Evolutionary conservation across 2,797 vertebrate genomes (phyloP).

Genomic region (Hybognathus amarus): DNA sequence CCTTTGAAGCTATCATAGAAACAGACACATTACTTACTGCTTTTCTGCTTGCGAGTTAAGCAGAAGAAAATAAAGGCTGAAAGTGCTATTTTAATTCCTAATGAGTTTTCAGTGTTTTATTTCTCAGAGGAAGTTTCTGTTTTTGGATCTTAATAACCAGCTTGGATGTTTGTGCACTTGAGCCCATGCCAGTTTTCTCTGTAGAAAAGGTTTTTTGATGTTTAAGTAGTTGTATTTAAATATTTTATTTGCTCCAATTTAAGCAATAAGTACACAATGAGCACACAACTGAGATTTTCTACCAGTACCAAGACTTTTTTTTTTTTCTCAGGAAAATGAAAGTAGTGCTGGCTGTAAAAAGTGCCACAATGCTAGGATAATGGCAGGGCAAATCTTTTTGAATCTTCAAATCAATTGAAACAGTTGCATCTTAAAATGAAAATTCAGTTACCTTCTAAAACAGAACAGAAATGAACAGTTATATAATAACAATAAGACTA

Average conservation of each 20-base stretch:
- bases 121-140: slow-evolving; percentile 40
- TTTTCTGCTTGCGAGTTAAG: slow-evolving; percentile 27
- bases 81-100: slow-evolving; percentile 34
- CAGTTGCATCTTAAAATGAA: background rate
- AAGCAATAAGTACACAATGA: background rate
- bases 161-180: slow-evolving; percentile 33
- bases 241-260: slow-evolving; percentile 19
- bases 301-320: background rate
- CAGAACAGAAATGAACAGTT: too few species aligned
- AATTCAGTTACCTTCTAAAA: too few species aligned
- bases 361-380: too few species aligned
- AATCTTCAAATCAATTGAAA: background rate
- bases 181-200: slow-evolving; percentile 20
- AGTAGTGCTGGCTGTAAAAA: background rate
- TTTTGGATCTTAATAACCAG: slow-evolving; percentile 34
- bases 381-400: background rate
- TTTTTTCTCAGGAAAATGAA: background rate
- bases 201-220: slow-evolving; percentile 18
- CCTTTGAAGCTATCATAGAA: slow-evolving; percentile 42
- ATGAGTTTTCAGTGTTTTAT: slow-evolving; percentile 39
- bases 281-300: slow-evolving; percentile 5
- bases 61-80: slow-evolving; percentile 30
- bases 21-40: slow-evolving; percentile 39
- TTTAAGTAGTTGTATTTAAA: slow-evolving; percentile 39
- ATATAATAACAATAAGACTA: too few species aligned